Evolutionary conservation across 2,113 vertebrate genomes (phyloP).

Genomic region (Phrynocephalus versicolor): DNA sequence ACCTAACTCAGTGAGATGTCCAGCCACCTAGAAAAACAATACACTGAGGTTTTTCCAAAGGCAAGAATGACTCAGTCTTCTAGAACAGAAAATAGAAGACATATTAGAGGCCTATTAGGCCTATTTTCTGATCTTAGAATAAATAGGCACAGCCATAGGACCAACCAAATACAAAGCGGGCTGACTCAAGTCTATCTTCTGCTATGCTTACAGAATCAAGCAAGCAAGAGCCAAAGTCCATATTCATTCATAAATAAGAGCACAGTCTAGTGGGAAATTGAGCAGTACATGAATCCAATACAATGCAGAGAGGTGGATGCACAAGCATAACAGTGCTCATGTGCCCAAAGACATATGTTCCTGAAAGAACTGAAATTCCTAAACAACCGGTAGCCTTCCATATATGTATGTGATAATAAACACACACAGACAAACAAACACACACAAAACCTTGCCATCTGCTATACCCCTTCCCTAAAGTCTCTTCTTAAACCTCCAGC

Average conservation of each 20-base stretch:
- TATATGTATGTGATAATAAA: too few relatives aligned
- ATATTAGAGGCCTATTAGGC: too few relatives aligned
- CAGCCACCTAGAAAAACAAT: too few relatives aligned
- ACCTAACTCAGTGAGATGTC: too few relatives aligned
- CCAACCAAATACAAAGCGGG: background rate
- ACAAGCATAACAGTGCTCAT: background rate
- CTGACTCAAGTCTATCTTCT: background rate
- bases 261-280: background rate
- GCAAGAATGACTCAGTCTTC: background rate
- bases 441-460: too few relatives aligned
- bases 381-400: background rate
- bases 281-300: background rate
- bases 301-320: background rate
- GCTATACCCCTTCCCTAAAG: background rate
- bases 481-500: background rate
- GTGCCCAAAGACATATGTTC: background rate
- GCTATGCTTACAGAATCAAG: background rate
- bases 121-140: background rate
- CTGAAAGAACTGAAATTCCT: background rate
- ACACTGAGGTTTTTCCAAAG: background rate
- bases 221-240: background rate
- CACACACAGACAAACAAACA: too few relatives aligned
- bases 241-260: background rate
- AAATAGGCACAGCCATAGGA: background rate
- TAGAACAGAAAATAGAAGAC: background rate